Evolutionary conservation across 2,797 vertebrate genomes (phyloP).

Genomic region (Brotula barbata): DNA sequence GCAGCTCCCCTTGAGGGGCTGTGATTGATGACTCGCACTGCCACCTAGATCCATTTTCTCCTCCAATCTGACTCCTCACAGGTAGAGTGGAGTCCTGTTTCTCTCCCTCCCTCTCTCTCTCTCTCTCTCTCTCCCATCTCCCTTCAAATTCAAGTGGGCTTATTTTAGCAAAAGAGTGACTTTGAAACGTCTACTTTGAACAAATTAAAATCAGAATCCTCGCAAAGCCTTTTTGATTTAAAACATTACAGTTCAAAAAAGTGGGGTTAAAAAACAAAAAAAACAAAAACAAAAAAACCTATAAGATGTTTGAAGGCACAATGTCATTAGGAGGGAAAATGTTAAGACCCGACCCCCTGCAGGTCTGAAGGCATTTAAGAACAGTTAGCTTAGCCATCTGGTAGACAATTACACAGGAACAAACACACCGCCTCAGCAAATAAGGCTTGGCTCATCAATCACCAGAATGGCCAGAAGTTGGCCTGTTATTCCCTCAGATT

Average conservation of each 20-base stretch:
- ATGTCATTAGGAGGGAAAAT: conserved; percentile 72
- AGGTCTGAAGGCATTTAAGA: conserved; percentile 83
- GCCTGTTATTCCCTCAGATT: conserved; percentile 79
- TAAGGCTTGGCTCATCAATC: conserved; percentile 85
- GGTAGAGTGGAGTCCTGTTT: conserved; percentile 55
- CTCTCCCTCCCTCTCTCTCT: neutral
- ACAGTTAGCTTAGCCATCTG: conserved; percentile 87
- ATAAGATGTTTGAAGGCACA: conserved; percentile 62
- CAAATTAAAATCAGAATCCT: conserved; percentile 61
- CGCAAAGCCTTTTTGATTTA: conserved; percentile 45
- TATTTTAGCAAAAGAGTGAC: conserved; percentile 53
- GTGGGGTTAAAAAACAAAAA: too few species aligned
- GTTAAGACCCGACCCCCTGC: conserved; percentile 76
- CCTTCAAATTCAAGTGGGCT: conserved; percentile 56
- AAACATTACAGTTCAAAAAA: conserved; percentile 59
- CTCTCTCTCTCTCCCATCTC: conserved; percentile 9
- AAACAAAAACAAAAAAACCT: conserved; percentile 22
- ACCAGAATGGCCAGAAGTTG: conserved; percentile 79
- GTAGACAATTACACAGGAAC: conserved; percentile 85
- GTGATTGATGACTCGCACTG: conserved; percentile 84
- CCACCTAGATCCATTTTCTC: conserved; percentile 84
- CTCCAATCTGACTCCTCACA: conserved; percentile 78
- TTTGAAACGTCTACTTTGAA: conserved; percentile 58
- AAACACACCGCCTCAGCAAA: conserved; percentile 86
- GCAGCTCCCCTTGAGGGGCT: conserved; percentile 81